Conservation (phyloP, 2,113 vertebrate species). For the Cisticola juncidis region DNA sequence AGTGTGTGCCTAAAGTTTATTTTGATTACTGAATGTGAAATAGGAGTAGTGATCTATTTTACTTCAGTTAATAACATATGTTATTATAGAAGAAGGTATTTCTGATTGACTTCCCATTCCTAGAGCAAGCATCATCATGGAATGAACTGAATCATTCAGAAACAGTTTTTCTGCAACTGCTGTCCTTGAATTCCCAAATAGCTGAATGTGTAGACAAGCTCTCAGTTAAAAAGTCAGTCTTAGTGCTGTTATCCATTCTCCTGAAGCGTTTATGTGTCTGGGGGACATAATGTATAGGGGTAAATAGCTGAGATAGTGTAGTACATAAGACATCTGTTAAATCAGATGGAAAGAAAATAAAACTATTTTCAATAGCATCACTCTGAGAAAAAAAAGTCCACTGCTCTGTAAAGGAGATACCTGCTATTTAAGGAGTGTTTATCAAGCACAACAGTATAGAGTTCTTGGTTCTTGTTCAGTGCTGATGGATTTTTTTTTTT, state of each 20-base stretch:
- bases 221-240: neutral
- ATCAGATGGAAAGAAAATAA: constrained; percentile 34
- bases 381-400: neutral
- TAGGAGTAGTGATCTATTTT: neutral
- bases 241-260: neutral
- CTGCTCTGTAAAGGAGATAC: neutral
- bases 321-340: constrained; percentile 29
- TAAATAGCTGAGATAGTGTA: constrained; percentile 6
- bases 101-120: neutral
- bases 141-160: neutral
- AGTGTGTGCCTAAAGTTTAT: neutral
- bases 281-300: neutral
- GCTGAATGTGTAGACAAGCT: neutral
- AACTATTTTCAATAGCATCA: neutral
- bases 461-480: neutral
- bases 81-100: neutral
- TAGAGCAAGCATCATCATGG: neutral
- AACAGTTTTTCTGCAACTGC: neutral
- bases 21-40: neutral
- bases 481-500: neutral
- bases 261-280: constrained; percentile 30
- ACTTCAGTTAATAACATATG: neutral
- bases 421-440: neutral
- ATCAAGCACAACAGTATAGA: neutral
- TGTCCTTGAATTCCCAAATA: constrained; percentile 15